A percentile compares a stretch with the other conserved stretches of the same genome.
These are phyloP conservation scores for Ennomos erosarius DNA, from an alignment of 2,888 invertebrate genomes.

Conservation along the genomic window DNA sequence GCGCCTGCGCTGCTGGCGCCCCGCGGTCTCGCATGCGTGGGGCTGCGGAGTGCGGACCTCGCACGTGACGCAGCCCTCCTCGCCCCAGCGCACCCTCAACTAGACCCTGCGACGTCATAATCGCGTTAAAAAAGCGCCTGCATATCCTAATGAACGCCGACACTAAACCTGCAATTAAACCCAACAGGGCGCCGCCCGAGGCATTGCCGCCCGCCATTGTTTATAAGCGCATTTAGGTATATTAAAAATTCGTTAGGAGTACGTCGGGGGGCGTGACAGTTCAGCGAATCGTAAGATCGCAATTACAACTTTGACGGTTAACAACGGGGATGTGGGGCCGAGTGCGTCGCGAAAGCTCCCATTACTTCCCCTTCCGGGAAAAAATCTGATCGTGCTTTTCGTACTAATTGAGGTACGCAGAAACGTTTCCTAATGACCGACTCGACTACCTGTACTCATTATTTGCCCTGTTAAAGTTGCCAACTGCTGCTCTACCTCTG, in stretches of 20 bases:
- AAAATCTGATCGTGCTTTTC: constrained; percentile 62
- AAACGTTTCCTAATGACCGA: constrained; percentile 61
- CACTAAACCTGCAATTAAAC: constrained; percentile 80
- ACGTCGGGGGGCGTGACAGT: constrained; percentile 69
- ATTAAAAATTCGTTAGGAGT: constrained; percentile 73
- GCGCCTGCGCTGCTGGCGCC: constrained; percentile 79
- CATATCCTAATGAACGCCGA: constrained; percentile 80
- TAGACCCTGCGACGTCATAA: constrained; percentile 79
- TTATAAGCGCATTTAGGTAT: constrained; percentile 69
- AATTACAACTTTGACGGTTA: constrained; percentile 71
- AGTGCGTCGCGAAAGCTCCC: constrained; percentile 59
- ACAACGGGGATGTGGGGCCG: constrained; percentile 54
- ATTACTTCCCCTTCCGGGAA: constrained; percentile 63
- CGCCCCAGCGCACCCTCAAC: constrained; percentile 74
- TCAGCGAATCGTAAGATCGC: constrained; percentile 72
- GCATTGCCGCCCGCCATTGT: constrained; percentile 56
- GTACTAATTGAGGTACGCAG: constrained; percentile 64
- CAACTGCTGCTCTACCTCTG: constrained; percentile 30
- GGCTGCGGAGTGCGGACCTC: constrained; percentile 83
- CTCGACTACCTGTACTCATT: constrained; percentile 55
- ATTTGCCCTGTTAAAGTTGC: constrained; percentile 50
- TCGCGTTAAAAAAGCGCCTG: constrained; percentile 82
- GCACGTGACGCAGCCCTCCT: constrained; percentile 85
- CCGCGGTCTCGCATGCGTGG: constrained; percentile 84
- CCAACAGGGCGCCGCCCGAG: constrained; percentile 61